Evolutionary conservation across 2,888 invertebrate genomes (phyloP), one percentile per base, ranked within the genome.

Genomic region (Archaeoteleia sp.): DNA sequence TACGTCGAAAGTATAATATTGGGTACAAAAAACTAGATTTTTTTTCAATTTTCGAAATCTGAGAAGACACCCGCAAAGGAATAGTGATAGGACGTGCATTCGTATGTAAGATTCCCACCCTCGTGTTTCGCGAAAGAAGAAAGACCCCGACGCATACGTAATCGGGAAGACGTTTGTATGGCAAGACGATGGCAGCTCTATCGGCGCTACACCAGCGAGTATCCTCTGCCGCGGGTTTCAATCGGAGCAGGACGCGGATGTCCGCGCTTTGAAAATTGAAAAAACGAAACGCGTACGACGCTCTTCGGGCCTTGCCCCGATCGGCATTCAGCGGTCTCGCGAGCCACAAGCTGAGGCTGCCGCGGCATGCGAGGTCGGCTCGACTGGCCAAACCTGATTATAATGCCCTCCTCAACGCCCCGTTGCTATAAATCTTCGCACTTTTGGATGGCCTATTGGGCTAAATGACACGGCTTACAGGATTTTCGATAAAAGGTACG

Each of bases 121-220:
- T 68, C 63, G 27, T 46, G 39, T 62, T 66, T 69, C 30, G 54
- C 55, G 43, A 63, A 67, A 55, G 58, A 67, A 67, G 57, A 20
- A 58, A 48, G 53, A 43, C 23, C 35, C 67, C 67, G 45, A 58
- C 66, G 73, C 74, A 75, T 75, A 73, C 75, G 77, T 80, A 82
- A 75, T 75, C 76, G 72, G 60, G 71, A 72, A 73, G 82, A 83
- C 81, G 79, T 82, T 84, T 85, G 82, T 84, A 85, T 83, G 78
- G 83, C 78, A 79, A 80, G 74, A 76, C 76, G 79, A 77, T 85
- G 83, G 82, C 83, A 85, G 84, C 77, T 84, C 82, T 83, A 84
- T 83, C 81, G 80, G 73, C 70, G 66, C 67, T 78, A 74, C 70
- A 57, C 67, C 40, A 57, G 45, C 20, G 61, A 39, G 48, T 51